Conservation (phyloP, 2,113 vertebrate species). For the Chaenocephalus aceratus region DNA sequence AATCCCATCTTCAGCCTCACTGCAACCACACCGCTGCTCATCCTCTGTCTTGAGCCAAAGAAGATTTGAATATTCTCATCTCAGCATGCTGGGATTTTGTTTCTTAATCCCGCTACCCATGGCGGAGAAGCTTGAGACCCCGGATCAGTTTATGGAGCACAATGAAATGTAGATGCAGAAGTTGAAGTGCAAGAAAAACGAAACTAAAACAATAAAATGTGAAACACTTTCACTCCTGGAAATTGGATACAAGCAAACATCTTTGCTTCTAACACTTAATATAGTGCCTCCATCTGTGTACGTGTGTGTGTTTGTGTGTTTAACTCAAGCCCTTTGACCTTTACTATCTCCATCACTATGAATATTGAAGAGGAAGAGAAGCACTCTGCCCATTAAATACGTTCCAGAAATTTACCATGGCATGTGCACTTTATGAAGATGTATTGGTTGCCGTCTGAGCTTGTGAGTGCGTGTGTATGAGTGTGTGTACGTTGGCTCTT, state of each 20-base stretch:
- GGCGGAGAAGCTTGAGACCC: conserved; percentile 14
- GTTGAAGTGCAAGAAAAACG: neutral
- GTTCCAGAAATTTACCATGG: conserved; percentile 59
- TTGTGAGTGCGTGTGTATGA: neutral
- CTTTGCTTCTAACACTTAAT: neutral
- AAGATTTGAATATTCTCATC: conserved; percentile 73
- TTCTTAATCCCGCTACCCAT: conserved; percentile 56
- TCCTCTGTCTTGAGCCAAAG: conserved; percentile 63
- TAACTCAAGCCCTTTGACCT: conserved; percentile 16
- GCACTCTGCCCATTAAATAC: conserved; percentile 58
- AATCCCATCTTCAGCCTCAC: conserved; percentile 71
- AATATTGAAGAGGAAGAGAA: conserved; percentile 55
- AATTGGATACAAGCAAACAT: conserved; percentile 16
- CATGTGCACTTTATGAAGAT: conserved; percentile 66
- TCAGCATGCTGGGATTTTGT: conserved; percentile 65
- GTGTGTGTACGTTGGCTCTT: conserved; percentile 1
- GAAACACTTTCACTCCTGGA: neutral
- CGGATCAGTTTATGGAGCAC: conserved; percentile 6
- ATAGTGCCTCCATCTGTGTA: conserved; percentile 1
- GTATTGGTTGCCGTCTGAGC: conserved; percentile 35
- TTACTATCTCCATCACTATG: conserved; percentile 49
- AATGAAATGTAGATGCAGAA: neutral
- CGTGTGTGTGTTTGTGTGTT: conserved; percentile 19
- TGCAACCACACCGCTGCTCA: conserved; percentile 68
- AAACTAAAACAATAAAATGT: neutral